Conservation (phyloP, 2,797 vertebrate species). For the Enteromius radiatus region DNA sequence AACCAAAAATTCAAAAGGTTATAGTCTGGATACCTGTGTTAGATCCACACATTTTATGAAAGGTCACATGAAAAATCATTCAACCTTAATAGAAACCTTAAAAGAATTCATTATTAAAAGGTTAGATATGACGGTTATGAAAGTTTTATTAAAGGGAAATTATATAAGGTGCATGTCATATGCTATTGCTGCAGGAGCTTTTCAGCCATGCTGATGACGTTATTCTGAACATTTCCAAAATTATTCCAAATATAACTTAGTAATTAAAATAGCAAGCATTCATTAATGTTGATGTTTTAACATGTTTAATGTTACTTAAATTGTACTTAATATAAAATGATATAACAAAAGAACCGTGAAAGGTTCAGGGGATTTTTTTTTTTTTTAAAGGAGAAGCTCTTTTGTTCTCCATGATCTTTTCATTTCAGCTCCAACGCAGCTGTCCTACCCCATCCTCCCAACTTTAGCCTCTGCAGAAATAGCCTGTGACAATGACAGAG, state of each 20-base stretch:
- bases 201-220: background rate
- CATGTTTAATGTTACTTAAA: background rate
- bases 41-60: background rate
- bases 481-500: slow-evolving; percentile 88
- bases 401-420: slow-evolving; percentile 74
- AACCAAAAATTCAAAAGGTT: background rate
- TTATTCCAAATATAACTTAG: background rate
- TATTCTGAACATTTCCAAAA: background rate
- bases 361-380: background rate
- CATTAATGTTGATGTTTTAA: background rate
- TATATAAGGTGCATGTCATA: background rate
- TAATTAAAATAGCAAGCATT: background rate
- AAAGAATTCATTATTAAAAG: background rate
- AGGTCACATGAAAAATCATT: background rate
- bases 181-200: slow-evolving; percentile 2
- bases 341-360: background rate
- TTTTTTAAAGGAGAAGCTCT: slow-evolving; percentile 22
- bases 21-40: background rate
- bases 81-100: background rate
- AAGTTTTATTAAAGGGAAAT: background rate
- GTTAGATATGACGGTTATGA: background rate
- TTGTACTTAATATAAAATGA: background rate
- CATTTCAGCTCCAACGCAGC: slow-evolving; percentile 75
- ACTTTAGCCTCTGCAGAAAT: slow-evolving; percentile 82
- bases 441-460: slow-evolving; percentile 67